Conservation (phyloP, 2,797 vertebrate genomes). For the Alcedo quadribrachys region DNA sequence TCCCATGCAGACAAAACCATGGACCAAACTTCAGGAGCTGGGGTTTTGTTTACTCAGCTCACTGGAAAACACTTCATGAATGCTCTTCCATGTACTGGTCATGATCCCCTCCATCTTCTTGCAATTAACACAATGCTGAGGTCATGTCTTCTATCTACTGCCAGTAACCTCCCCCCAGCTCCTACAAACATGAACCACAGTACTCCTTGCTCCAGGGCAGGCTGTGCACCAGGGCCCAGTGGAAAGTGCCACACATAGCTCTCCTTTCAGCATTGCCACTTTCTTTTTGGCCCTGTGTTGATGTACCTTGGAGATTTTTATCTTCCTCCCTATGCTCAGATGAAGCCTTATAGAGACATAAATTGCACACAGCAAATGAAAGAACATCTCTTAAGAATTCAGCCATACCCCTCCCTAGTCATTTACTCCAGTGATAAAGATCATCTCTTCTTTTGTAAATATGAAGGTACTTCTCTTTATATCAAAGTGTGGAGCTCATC, state of each 20-base stretch:
- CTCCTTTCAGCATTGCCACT: not conserved
- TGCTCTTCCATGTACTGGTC: not conserved
- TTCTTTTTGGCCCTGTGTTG: not conserved
- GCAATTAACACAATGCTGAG: not conserved
- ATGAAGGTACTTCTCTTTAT: not conserved
- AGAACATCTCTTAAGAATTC: not conserved
- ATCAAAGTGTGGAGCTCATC: not conserved
- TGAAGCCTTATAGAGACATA: not conserved
- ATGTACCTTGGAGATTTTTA: not conserved
- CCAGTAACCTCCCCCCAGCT: not conserved
- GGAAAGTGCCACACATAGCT: not conserved
- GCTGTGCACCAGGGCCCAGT: not conserved
- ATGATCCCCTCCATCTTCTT: not conserved
- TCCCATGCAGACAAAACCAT: not conserved
- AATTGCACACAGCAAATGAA: not conserved
- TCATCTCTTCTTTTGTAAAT: not conserved
- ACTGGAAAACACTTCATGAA: not conserved
- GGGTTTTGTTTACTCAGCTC: not conserved
- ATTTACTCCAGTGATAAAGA: not conserved
- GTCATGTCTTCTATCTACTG: not conserved
- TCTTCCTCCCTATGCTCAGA: not conserved
- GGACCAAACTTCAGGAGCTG: not conserved
- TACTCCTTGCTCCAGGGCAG: rapidly evolving
- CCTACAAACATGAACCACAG: rapidly evolving
- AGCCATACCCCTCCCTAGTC: not conserved